Conservation (phyloP, 1,140 invertebrate genomes). For the Nomia melanderi region DNA sequence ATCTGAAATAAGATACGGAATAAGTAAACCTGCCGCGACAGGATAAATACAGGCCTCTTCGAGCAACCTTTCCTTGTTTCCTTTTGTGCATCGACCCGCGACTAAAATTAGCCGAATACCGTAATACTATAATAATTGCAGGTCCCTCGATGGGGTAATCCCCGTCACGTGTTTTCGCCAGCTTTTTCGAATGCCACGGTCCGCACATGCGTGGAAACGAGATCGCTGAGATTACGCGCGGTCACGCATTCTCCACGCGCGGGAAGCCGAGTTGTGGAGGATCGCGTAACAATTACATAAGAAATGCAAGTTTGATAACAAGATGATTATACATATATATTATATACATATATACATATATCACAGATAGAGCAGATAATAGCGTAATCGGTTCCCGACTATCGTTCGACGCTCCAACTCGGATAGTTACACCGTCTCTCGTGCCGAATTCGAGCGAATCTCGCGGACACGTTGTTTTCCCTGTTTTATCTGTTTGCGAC, state of each 20-base stretch:
- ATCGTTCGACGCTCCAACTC: neutral
- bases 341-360: no score
- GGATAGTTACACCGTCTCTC: no score
- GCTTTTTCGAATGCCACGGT: constrained; percentile 9
- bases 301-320: constrained; percentile 1
- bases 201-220: constrained; percentile 10
- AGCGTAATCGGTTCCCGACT: neutral
- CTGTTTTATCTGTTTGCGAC: no score
- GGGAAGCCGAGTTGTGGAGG: neutral
- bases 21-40: fast-evolving
- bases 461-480: no score
- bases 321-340: no score
- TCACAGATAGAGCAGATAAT: neutral
- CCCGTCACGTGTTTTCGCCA: constrained; percentile 6
- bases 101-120: constrained; percentile 30
- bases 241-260: constrained; percentile 11
- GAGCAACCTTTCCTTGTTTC: neutral
- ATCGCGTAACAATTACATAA: constrained; percentile 11
- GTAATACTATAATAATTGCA: constrained; percentile 32
- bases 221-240: neutral
- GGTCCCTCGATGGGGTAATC: neutral
- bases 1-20: neutral
- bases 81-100: constrained; percentile 18
- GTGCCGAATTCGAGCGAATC: neutral
- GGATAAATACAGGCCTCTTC: neutral